Base-by-base conservation (phyloP, 1,140 invertebrate genomes). In the Acromyrmex echinatior region DNA sequence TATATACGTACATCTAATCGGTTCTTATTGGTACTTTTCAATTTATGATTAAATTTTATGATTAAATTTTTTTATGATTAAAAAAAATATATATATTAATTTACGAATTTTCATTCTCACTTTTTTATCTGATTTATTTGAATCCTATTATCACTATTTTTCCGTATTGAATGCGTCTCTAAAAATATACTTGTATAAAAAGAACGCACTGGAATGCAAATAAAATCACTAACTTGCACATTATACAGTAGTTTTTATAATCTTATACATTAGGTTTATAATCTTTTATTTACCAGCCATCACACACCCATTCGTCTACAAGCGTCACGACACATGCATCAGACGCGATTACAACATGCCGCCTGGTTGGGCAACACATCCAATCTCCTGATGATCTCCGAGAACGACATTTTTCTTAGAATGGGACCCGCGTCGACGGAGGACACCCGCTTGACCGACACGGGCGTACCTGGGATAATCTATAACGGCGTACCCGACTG, bases 401-500 rank as follows among this genome's bases (percentile, higher is more conserved):
- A 98, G 86, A 99, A 99, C 95, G 98, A 99, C 95, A 98, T 99
- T 92, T 98, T 98, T 95, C 96, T 98, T 88, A 96, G 97, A 87
- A 95, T 96, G 79, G 96, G 97, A 10, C 97, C 98, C 0, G 92
- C 94, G 4, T 96, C 97, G 45, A 96, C 96, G 12, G 96, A 96
- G 81, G 96, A 97, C 86, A 95, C 96, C 80, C 96, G 97, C 53
- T 96, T 99, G 84, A 99, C 98, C 16, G 96, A 96, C 84, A 97
- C 97, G 63, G 98, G 98, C 0, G 92, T 96, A 60, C 96, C 97
- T 4, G 97, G 97, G 39, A 93, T 97, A 35, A 96, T 99, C 62
- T 99, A 98, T 95, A 99, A 99, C 95, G 98, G 98, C 31, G 96
- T 99, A 31, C 98, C 98, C 0, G 98, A 99, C 95, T 99, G 98